A percentile compares a stretch with the other conserved stretches of the same genome.
Evolutionary conservation across 2,113 vertebrate genomes (phyloP).

Genomic region (Eclectus roratus): DNA sequence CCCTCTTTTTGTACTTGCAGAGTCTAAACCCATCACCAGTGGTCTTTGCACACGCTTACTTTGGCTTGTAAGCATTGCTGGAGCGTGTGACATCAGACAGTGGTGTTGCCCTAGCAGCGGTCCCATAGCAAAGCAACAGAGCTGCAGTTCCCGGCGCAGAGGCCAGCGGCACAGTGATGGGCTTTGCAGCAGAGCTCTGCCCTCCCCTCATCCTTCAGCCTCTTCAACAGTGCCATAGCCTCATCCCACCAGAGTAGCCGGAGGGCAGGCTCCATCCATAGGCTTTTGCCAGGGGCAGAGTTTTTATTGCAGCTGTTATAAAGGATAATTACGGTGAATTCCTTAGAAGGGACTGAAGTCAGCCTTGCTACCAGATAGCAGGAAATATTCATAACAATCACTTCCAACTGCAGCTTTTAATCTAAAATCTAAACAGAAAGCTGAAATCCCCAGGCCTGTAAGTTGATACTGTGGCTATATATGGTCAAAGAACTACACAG

Average conservation of each 20-base stretch:
- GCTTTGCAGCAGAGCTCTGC: background rate
- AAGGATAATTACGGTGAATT: background rate
- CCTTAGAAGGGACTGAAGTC: slow-evolving; percentile 46
- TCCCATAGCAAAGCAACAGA: slow-evolving; percentile 33
- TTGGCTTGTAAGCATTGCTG: background rate
- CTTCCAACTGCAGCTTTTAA: slow-evolving; percentile 58
- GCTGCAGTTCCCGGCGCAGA: background rate
- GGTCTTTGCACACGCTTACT: background rate
- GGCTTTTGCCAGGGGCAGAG: background rate
- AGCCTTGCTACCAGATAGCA: slow-evolving; percentile 58
- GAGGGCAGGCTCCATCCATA: background rate
- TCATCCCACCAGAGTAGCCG: rapidly evolving
- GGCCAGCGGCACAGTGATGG: background rate
- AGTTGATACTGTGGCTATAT: slow-evolving; percentile 69
- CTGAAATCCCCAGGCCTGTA: slow-evolving; percentile 58
- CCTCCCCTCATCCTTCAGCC: background rate
- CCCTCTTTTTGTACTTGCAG: background rate
- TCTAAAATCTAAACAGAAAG: slow-evolving; percentile 72
- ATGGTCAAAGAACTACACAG: slow-evolving; percentile 66
- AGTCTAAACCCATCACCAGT: background rate
- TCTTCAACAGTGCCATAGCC: background rate
- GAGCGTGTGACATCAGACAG: background rate
- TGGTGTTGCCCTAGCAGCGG: slow-evolving; percentile 16
- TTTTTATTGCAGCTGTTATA: background rate
- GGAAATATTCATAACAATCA: slow-evolving; percentile 71